Percentiles rank a stretch among this genome's conserved stretches.
Conservation (phyloP, 30 jellyfish, hydroid and myxozoan species). For the Aurelia sp. region DNA sequence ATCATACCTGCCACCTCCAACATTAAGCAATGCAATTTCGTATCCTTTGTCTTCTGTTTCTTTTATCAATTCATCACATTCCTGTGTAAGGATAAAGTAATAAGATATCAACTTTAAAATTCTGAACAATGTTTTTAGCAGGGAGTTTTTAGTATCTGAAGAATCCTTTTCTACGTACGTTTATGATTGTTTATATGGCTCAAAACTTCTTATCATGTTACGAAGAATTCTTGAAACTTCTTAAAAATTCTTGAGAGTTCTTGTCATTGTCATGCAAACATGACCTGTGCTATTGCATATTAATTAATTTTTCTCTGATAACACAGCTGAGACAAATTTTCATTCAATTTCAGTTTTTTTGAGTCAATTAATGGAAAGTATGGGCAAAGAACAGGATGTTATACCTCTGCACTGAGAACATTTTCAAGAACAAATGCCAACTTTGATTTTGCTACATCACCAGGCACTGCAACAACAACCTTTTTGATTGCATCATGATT, state of each 20-base stretch:
- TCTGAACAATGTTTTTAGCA: too few relatives aligned
- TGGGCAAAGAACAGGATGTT: background rate
- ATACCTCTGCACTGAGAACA: constrained; percentile 21
- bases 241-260: too few relatives aligned
- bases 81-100: background rate
- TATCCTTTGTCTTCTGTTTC: constrained; percentile 64
- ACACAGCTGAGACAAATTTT: too few relatives aligned
- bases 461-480: background rate
- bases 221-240: too few relatives aligned
- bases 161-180: too few relatives aligned
- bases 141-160: too few relatives aligned
- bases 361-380: background rate
- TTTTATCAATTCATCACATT: constrained; percentile 60
- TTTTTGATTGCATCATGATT: background rate
- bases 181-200: too few relatives aligned
- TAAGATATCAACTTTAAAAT: background rate
- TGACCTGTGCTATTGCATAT: too few relatives aligned
- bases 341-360: too few relatives aligned
- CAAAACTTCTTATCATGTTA: too few relatives aligned
- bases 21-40: constrained; percentile 60
- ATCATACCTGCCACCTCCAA: constrained; percentile 54
- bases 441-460: background rate
- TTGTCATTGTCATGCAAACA: too few relatives aligned
- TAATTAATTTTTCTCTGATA: too few relatives aligned
- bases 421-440: constrained; percentile 35